A percentile compares a stretch with the other conserved stretches of the same genome.
Conservation (phyloP, 2,113 vertebrate species). For the Camelus dromedarius region DNA sequence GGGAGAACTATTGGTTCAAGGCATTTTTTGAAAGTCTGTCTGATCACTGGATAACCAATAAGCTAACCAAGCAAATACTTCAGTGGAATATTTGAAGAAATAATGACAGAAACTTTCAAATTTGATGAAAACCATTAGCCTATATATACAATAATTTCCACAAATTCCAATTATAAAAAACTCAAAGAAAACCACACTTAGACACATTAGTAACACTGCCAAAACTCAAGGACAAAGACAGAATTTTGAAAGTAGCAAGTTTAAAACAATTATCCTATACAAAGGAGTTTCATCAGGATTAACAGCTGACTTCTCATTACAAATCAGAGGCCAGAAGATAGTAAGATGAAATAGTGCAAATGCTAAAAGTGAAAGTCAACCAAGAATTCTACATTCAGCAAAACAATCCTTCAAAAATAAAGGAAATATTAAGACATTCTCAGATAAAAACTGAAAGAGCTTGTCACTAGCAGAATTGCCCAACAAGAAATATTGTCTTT, state of each 20-base stretch:
- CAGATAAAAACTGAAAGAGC: background rate
- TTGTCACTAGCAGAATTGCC: background rate
- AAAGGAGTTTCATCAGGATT: background rate
- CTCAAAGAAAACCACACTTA: background rate
- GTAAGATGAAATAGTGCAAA: background rate
- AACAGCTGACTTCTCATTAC: background rate
- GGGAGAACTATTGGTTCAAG: background rate
- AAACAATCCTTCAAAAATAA: background rate
- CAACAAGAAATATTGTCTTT: background rate
- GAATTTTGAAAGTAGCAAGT: background rate
- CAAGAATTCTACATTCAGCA: background rate
- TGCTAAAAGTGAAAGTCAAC: background rate
- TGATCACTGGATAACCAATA: background rate
- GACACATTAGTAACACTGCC: background rate
- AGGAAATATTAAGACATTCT: background rate
- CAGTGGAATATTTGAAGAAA: background rate
- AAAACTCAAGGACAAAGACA: background rate
- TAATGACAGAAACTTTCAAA: background rate
- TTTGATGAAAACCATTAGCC: background rate
- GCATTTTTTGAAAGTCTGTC: background rate
- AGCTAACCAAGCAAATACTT: background rate
- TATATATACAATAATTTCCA: background rate
- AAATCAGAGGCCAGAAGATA: background rate
- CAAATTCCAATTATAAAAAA: conserved; percentile 11
- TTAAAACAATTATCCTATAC: background rate